Base-by-base conservation (phyloP, 1,140 invertebrate genomes). In the Solenopsis invicta region DNA sequence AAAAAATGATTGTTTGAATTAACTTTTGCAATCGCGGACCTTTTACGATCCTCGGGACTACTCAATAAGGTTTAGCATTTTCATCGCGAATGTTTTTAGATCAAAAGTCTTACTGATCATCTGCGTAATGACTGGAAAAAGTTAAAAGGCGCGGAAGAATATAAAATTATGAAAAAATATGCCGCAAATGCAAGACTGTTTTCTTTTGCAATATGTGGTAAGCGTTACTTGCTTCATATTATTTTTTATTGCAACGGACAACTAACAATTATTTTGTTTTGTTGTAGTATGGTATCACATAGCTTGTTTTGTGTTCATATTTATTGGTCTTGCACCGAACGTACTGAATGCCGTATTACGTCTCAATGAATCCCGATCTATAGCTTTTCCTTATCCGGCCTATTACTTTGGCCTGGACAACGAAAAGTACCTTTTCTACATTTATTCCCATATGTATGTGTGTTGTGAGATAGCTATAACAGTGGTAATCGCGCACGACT, bases 141-240 rank as follows among this genome's bases (percentile, higher is more conserved):
- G 1, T 12, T 78, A 10, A 4, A 48, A 8, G 9, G 1, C 4
- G 18, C 24, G 8, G 61, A 78, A 34, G 75, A 78, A 4, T 67
- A 66, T 29, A 18, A 78, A 66, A 78, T 78, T 21, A 78, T 78
- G 76, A 52, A 78, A 18, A 16, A 18, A 3, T 52, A 78, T 21
- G 61, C 18, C 4, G 18, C 10, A 4, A 78, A 66, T 4, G 18
- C 52, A 4, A 78, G 45, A 37, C 34, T n/a, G 29, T 5, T 50
- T 10, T 4, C n/a, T 18, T 9, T 50, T 6, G 2, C 62, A 9
- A 29, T 78, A 52, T 52, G 3, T 2, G 4, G 76, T 78, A 52
- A 78, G 52, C 2, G 24, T 56, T 24, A 76, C 18, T 18, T 12
- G 21, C n/a, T n/a, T n/a, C n/a, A 34, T 34, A 21, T 50, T 2